phyloP scores from a whole-genome alignment of 37 sponge, comb jelly and placozoan species.

The Oscarella lobularis region DNA sequence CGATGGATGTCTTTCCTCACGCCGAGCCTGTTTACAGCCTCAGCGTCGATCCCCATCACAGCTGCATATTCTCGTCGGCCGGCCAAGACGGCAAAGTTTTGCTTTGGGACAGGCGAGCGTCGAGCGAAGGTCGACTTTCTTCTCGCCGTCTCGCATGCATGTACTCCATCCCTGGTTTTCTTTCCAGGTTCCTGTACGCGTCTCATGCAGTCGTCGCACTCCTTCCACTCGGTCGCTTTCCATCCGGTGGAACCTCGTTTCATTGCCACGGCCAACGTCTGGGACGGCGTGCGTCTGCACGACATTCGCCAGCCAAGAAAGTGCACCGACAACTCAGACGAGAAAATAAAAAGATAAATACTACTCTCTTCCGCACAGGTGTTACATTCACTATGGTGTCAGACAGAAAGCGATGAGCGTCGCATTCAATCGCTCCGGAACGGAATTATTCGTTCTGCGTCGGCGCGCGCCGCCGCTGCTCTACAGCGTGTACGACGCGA shows the following conservation, averaged over 20 bases:
- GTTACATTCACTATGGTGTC: not conserved
- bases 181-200: not conserved
- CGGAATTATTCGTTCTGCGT: constrained; percentile 8
- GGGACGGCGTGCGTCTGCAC: constrained; percentile 25
- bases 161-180: not conserved
- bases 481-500: not conserved
- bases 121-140: constrained; percentile 1
- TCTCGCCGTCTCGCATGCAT: not conserved
- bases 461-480: constrained; percentile 7
- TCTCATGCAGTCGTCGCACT: not conserved
- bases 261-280: constrained; percentile 24
- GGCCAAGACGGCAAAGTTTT: constrained; percentile 42
- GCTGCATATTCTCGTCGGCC: constrained; percentile 21
- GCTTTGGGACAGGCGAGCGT: constrained; percentile 23
- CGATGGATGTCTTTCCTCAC: constrained; percentile 14
- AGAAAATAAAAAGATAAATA: too few relatives aligned
- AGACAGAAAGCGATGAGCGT: constrained; percentile 3
- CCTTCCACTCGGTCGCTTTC: constrained; percentile 31
- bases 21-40: constrained; percentile 28
- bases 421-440: constrained; percentile 5
- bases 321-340: too few relatives aligned
- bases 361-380: too few relatives aligned
- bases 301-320: constrained; percentile 32
- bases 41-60: constrained; percentile 22
- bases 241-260: constrained; percentile 43